Evolutionary conservation across 1,140 invertebrate species (phyloP).

Genomic region (silkworm (Bombyx mori)): DNA sequence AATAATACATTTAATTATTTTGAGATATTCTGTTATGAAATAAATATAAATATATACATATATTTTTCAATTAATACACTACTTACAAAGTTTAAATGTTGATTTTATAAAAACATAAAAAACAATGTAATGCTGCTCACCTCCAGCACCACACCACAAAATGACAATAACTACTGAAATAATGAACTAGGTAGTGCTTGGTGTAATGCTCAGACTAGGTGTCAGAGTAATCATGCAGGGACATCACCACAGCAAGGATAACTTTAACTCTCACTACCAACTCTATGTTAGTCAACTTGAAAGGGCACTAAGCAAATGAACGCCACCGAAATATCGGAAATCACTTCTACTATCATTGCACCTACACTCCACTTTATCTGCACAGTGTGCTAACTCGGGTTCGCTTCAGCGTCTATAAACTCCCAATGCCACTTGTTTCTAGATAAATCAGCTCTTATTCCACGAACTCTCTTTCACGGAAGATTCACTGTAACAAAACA

Average conservation of each 20-base stretch:
- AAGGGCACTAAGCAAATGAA: slow-evolving; percentile 63
- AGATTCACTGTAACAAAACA: slow-evolving; percentile 58
- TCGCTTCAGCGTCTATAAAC: slow-evolving; percentile 50
- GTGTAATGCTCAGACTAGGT: slow-evolving; percentile 20
- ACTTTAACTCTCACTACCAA: slow-evolving; percentile 22
- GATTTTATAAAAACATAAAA: slow-evolving; percentile 44
- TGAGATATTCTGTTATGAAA: slow-evolving; percentile 3
- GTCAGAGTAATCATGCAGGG: slow-evolving; percentile 12
- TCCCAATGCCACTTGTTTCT: slow-evolving; percentile 35
- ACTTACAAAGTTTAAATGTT: slow-evolving; percentile 33
- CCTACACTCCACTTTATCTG: slow-evolving; percentile 40
- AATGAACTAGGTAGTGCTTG: slow-evolving; percentile 22
- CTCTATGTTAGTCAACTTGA: slow-evolving; percentile 27
- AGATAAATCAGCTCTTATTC: slow-evolving; percentile 36
- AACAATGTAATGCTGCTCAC: slow-evolving; percentile 45
- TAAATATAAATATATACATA: slow-evolving; percentile 28
- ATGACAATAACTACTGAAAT: slow-evolving; percentile 5
- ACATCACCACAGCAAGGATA: slow-evolving; percentile 41
- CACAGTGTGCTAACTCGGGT: slow-evolving; percentile 31
- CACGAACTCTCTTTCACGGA: slow-evolving; percentile 43
- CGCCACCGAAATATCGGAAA: slow-evolving; percentile 59
- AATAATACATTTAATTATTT: background rate
- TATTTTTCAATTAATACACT: slow-evolving; percentile 24
- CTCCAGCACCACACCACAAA: slow-evolving; percentile 1
- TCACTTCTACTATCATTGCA: slow-evolving; percentile 47